Evolutionary conservation across 2,797 vertebrate species (phyloP).

Genomic region (Echeneis naucrates): DNA sequence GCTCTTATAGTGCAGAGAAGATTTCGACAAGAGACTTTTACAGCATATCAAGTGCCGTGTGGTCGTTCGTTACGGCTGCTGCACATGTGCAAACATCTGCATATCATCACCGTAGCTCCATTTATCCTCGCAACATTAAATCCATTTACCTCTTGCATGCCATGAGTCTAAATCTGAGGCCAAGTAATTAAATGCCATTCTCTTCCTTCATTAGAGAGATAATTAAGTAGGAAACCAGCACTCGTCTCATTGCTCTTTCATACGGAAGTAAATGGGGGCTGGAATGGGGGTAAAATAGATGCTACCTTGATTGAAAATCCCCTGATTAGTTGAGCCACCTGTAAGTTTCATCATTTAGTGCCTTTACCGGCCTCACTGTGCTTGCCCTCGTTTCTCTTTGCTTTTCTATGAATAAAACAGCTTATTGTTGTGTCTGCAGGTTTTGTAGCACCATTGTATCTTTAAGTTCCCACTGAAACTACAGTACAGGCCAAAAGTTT

Average conservation of each 20-base stretch:
- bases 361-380: conserved; percentile 14
- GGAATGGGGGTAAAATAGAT: conserved; percentile 60
- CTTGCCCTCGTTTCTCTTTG: conserved; percentile 2
- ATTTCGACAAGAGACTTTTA: conserved; percentile 54
- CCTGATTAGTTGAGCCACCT: conserved; percentile 49
- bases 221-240: conserved; percentile 80
- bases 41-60: conserved; percentile 53
- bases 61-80: conserved; percentile 67
- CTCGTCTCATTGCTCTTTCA: conserved; percentile 74
- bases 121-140: conserved; percentile 84
- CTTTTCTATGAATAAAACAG: conserved; percentile 3
- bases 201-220: conserved; percentile 84
- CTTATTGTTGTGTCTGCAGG: conserved; percentile 6
- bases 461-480: conserved; percentile 17
- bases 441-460: conserved; percentile 25
- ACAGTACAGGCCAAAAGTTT: too few relatives aligned
- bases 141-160: conserved; percentile 80
- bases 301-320: conserved; percentile 66
- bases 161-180: conserved; percentile 81
- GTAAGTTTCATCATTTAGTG: conserved; percentile 20
- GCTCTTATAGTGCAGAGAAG: conserved; percentile 45
- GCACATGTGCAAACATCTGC: conserved; percentile 82
- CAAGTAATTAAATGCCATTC: conserved; percentile 85
- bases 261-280: conserved; percentile 57
- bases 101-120: conserved; percentile 74